Base-by-base conservation (phyloP, 2,888 invertebrate genomes). In the Seira sanloemensis region DNA sequence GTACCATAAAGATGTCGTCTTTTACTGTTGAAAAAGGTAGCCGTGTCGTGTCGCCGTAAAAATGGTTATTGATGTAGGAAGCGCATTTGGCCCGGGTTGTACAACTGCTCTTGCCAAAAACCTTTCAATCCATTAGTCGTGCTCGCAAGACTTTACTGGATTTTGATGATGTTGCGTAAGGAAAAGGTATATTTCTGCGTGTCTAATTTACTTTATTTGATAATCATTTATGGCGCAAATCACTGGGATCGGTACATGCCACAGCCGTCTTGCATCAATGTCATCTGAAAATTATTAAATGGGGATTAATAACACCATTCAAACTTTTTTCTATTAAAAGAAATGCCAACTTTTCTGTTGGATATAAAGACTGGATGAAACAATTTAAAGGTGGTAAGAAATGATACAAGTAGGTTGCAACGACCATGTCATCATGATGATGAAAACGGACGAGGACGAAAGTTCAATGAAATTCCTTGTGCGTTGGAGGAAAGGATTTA, bases 401-500 rank as follows among this genome's bases (percentile, higher is more conserved):
- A 37, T 37, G 37, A 37, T 37, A 4, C 37, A 37, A 37, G 37
- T 37, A 37, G 37, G 37, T 37, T 37, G 37, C 37, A 37, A 12
- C 37, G 37, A 37, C 37, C 4, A 37, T 12, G 37, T 37, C 37
- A 37, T 37, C 37, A 37, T 37, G 37, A 37, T 4, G 37, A 37
- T n/a, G n/a, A n/a, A n/a, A n/a, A n/a, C n/a, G 62, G 25, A 50
- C 75, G 81, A 82, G 81, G 81, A 76, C 81, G 66, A 76, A 82
- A 76, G 81, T 76, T 82, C 81, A 82, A 82, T 82, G 81, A 82
- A 82, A 82, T 82, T 71, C 81, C 81, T 82, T 82, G 81, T 23
- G 23, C 54, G 12, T 7, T 37, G 37, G 4, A 37, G 37, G 37
- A 12, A 37, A 37, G 37, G 37, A 37, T 37, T 37, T 12, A 37